Evolutionary conservation across 2,113 vertebrate species (phyloP), one percentile per base, ranked within the genome.

Genomic region (Bucco capensis): DNA sequence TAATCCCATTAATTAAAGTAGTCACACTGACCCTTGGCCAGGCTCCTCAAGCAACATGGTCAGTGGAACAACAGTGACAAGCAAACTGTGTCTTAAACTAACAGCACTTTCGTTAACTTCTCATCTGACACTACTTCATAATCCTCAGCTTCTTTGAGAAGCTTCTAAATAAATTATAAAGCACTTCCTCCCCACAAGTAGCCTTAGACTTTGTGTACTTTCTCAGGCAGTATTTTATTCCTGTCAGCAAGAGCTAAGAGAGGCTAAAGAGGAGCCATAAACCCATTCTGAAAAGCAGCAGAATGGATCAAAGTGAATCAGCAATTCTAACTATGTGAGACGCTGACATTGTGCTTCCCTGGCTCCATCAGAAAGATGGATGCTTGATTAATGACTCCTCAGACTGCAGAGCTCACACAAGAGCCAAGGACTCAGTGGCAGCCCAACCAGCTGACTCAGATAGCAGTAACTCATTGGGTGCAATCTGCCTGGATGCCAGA

Each of bases 351-450:
- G 37, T 4, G 14, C 70, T 88, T 94, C 73, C 77, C 83, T 88
- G 81, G 93, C 88, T 94, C 90, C 83, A 90, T 54, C 58, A 82
- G 88, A 90, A 90, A 17, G 58, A 90, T 15, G 62, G 64, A 80
- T 33, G 54, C 67, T 77, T 96, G 89, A 95, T 91, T 83, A 83
- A 80, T 70, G 62, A 86, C 73, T 90, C 75, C 70, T 61, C 70
- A 60, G 51, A 40, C 91, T 85, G 80, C 86, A 90, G 78, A 90
- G 67, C 56, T 70, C 40, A 46, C 44, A 46, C 21, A 35, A 54
- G 64, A 77, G 76, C 90, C 82, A 94, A 92, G 77, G 77, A 53
- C 70, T 81, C 57, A 14, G 76, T 18, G 4, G 83, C 87, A 81
- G 79, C 66, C 83, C 91, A 75, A n/a, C n/a, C 72, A 83, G 72